Evolutionary conservation across 2,888 invertebrate species (phyloP), one percentile per base, ranked within the genome.

Genomic region (Dryomyza anilis): DNA sequence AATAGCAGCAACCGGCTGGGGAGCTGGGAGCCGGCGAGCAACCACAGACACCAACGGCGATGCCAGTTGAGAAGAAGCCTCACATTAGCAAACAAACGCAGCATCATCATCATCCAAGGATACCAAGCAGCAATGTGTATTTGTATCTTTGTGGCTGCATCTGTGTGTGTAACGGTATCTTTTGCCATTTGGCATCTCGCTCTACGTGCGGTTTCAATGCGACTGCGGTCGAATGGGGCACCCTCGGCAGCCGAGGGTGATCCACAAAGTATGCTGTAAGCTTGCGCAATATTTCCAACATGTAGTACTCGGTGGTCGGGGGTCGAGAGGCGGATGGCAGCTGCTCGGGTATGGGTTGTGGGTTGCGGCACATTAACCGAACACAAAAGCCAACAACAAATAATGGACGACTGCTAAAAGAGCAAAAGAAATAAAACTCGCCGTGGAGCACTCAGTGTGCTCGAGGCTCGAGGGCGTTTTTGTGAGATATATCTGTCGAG

Each of bases 1-100:
- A 59, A 59, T 59, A 21, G 48, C 64, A 46, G 59, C 66, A 53
- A 21, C 21, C 19, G n/a, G 52, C n/a, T 36, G 39, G 29, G n/a
- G 33, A 56, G 21, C 50, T n/a, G 56, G 59, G 63, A 21, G 30
- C 30, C 64, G 52, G 27, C 8, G 27, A 33, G 27, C 52, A 19
- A 25, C 27, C 33, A 39, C 53, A 62, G 48, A 50, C 63, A 58
- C 48, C 65, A 66, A 67, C 68, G 64, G 69, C 67, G 68, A 68
- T 67, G 70, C 68, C n/a, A n/a, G n/a, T n/a, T n/a, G n/a, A n/a
- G n/a, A n/a, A 71, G 71, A 70, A 70, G 69, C 67, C 67, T 67
- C 65, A 65, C 69, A 67, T 71, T 68, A 67, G 66, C 64, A 69
- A 67, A 67, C 66, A 69, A 30, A 23, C 6, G 21, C 46, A 48